Conservation (phyloP, 1,140 invertebrate genomes). For the Varroa destructor region DNA sequence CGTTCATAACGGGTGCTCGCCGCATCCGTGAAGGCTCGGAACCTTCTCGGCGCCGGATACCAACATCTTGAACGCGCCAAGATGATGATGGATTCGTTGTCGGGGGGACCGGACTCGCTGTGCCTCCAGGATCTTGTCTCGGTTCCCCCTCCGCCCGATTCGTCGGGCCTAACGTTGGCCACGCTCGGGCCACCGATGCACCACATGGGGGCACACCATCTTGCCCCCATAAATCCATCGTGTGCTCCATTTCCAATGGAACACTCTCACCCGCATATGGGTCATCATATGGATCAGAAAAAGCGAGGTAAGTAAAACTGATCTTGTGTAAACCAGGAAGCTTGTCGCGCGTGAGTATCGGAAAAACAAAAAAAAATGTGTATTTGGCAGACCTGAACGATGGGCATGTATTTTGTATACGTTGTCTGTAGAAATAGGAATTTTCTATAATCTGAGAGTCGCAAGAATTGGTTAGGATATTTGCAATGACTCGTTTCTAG, state of each 20-base stretch:
- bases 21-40: no score
- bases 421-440: no score
- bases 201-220: constrained; percentile 14
- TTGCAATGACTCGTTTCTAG: no score
- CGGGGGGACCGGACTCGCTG: constrained; percentile 9
- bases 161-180: constrained; percentile 2
- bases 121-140: constrained; percentile 16
- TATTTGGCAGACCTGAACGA: no score
- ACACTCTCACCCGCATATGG: constrained; percentile 7
- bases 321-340: not conserved
- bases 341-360: no score
- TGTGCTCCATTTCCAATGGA: constrained; percentile 17
- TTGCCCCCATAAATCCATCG: constrained; percentile 15
- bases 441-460: no score
- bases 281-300: constrained; percentile 27
- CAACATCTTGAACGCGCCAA: no score
- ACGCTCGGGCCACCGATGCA: constrained; percentile 25
- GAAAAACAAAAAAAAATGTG: no score
- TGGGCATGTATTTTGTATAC: no score
- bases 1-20: no score
- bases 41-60: no score
- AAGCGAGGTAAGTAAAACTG: constrained; percentile 5
- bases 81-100: constrained; percentile 23
- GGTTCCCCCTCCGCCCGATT: constrained; percentile 1
- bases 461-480: no score